phyloP scores from a whole-genome alignment of 2,888 invertebrate species.

The Gasteruption jaculator region DNA sequence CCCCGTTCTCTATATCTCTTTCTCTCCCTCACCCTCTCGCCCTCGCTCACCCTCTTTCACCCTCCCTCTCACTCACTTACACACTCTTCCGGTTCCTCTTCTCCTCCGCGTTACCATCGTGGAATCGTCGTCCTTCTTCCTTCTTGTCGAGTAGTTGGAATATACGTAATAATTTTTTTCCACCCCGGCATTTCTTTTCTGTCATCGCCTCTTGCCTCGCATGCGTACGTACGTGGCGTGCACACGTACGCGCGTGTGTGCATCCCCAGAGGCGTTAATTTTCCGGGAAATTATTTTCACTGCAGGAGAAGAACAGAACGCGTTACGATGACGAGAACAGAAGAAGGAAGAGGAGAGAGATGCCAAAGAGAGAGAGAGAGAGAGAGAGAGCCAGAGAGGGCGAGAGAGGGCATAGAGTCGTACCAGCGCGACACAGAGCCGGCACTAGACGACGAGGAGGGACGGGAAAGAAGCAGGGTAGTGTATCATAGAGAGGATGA shows the following conservation, averaged over 20 bases:
- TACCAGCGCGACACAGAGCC: conserved; percentile 5
- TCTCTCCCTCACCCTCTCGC: conserved; percentile 24
- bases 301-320: conserved; percentile 5
- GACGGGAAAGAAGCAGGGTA: too few species aligned
- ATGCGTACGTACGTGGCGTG: conserved; percentile 20
- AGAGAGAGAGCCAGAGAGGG: conserved; percentile 12
- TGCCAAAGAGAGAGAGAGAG: conserved; percentile 9
- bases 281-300: conserved; percentile 40
- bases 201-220: conserved; percentile 18
- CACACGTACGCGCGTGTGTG: conserved; percentile 19
- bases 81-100: conserved; percentile 19
- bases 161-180: conserved; percentile 4
- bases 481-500: too few species aligned
- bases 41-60: conserved; percentile 20
- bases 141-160: conserved; percentile 1
- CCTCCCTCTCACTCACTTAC: conserved; percentile 12
- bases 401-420: conserved; percentile 14
- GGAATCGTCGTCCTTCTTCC: conserved; percentile 14
- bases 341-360: conserved; percentile 5
- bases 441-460: too few species aligned
- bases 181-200: conserved; percentile 8
- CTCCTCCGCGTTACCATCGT: conserved; percentile 13
- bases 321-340: conserved; percentile 12
- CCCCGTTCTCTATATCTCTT: conserved; percentile 30
- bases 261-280: conserved; percentile 35